Percentiles rank a stretch among this genome's conserved stretches.
These are phyloP conservation scores for Aramus guarauna DNA, from an alignment of 2,113 vertebrate species.

Conservation along the genomic window DNA sequence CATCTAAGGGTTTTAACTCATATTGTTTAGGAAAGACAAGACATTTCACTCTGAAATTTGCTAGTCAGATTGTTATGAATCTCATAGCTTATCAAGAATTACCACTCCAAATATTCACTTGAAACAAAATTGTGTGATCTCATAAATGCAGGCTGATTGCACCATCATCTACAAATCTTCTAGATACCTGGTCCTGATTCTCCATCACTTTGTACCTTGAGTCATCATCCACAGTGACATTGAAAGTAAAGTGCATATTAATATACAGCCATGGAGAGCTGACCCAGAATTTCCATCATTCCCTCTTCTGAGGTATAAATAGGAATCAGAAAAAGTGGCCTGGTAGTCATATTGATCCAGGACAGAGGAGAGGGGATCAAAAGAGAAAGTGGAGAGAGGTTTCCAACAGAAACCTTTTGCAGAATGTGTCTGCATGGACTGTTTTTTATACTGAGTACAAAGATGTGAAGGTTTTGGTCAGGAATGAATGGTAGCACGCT, in stretches of 20 bases:
- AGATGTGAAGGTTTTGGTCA: neutral
- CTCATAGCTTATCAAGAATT: neutral
- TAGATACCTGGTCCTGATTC: neutral
- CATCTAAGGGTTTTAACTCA: neutral
- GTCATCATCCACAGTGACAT: neutral
- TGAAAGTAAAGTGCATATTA: neutral
- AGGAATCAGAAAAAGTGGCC: neutral
- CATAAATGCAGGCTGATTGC: slow-evolving; percentile 7
- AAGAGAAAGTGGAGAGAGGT: neutral
- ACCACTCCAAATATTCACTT: neutral
- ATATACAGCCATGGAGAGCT: neutral
- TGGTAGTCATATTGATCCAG: neutral
- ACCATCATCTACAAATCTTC: neutral
- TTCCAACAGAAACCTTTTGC: neutral
- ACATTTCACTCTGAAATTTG: neutral
- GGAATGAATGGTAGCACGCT: neutral
- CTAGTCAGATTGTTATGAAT: neutral
- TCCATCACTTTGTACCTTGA: neutral
- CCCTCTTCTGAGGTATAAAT: neutral
- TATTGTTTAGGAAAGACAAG: neutral
- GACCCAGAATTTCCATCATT: neutral
- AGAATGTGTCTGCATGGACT: neutral
- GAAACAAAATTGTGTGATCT: neutral
- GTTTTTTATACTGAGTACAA: neutral
- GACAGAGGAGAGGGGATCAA: neutral